A percentile compares a stretch with the other conserved stretches of the same genome.
Conservation (phyloP, 2,113 vertebrate genomes). For the Perognathus longimembris region DNA sequence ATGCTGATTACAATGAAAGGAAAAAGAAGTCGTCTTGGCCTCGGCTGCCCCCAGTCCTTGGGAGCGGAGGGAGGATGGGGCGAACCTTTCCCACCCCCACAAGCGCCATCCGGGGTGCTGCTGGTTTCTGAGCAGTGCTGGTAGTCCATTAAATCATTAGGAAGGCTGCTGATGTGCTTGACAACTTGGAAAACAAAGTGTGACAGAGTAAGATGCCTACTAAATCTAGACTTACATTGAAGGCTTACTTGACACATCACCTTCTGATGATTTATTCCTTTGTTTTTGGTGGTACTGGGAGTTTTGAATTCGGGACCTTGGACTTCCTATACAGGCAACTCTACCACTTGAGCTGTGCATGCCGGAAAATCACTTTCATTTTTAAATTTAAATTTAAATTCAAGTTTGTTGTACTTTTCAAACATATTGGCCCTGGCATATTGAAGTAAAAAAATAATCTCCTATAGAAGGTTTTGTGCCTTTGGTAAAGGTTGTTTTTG, state of each 20-base stretch:
- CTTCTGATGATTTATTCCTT: no score
- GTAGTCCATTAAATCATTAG: neutral
- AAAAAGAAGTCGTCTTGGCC: neutral
- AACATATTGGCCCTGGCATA: neutral
- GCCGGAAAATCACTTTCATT: neutral
- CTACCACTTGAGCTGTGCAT: no score
- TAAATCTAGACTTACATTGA: neutral
- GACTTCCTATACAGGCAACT: no score
- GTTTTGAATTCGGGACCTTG: no score
- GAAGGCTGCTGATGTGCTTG: neutral
- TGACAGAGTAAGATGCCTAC: neutral
- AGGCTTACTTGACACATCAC: neutral
- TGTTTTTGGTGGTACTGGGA: no score
- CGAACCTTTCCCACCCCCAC: no score
- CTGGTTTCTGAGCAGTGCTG: neutral
- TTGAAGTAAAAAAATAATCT: neutral
- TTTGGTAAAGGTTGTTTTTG: no score
- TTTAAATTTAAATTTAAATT: constrained; percentile 26
- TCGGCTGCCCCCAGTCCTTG: neutral
- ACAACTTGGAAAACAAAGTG: neutral
- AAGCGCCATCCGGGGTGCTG: neutral
- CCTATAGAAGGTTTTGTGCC: neutral
- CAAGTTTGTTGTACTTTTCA: neutral
- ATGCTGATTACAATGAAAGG: neutral
- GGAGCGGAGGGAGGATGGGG: no score